phyloP scores from a whole-genome alignment of 2,888 invertebrate genomes.

The Trypoxylon attenuatum region DNA sequence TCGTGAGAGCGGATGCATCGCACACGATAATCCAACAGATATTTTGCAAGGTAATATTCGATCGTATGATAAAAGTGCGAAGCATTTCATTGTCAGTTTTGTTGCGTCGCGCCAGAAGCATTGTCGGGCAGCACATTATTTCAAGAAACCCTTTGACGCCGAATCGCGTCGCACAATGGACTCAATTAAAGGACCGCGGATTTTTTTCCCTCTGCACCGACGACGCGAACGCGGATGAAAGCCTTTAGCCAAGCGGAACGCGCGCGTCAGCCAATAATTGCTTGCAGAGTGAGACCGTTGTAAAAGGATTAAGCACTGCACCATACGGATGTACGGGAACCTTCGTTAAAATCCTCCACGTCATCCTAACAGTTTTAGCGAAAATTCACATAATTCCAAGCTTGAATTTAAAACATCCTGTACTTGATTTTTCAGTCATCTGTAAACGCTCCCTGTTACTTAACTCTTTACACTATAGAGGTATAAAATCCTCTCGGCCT shows the following conservation, averaged over 20 bases:
- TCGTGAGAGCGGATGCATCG: neutral
- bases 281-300: neutral
- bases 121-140: slow-evolving; percentile 35
- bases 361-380: too few species aligned
- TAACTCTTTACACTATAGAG: too few species aligned
- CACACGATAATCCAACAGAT: too few species aligned
- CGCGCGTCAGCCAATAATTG: neutral
- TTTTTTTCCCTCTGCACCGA: slow-evolving; percentile 4
- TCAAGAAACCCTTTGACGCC: slow-evolving; percentile 7
- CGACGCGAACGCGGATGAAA: neutral
- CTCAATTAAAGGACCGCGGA: slow-evolving; percentile 34
- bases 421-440: too few species aligned
- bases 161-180: slow-evolving; percentile 32
- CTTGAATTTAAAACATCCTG: too few species aligned
- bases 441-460: too few species aligned
- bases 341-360: too few species aligned
- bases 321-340: too few species aligned
- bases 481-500: too few species aligned
- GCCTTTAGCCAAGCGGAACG: too few species aligned
- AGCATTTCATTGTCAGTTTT: slow-evolving; percentile 44
- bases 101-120: slow-evolving; percentile 6
- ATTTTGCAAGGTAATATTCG: neutral
- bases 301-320: neutral
- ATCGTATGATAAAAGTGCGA: neutral
- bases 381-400: too few species aligned